These are phyloP conservation scores for Ormyrus nitidulus DNA, from an alignment of 2,888 invertebrate genomes.

Conservation along the genomic window DNA sequence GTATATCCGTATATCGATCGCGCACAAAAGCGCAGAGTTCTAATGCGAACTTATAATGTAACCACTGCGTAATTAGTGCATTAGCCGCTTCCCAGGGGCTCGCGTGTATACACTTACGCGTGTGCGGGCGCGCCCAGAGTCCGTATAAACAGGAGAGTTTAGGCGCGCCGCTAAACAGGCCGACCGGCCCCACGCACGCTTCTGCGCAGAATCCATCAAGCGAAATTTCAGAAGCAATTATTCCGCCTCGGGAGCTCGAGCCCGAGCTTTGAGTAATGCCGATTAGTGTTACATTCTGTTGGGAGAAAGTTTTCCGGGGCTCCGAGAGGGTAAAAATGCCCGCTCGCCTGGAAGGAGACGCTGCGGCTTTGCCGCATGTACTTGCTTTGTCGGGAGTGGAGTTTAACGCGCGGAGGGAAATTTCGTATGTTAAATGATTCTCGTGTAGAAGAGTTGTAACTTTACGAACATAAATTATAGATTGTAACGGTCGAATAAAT, in stretches of 20 bases:
- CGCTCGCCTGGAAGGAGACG: too few species aligned
- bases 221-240: conserved; percentile 42
- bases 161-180: conserved; percentile 3
- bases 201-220: conserved; percentile 20
- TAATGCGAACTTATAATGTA: conserved; percentile 37
- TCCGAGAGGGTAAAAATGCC: too few species aligned
- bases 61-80: conserved; percentile 42
- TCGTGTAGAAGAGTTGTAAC: too few species aligned
- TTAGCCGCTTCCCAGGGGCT: conserved; percentile 24
- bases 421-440: too few species aligned
- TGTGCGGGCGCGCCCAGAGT: not conserved
- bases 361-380: too few species aligned
- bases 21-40: not conserved
- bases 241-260: conserved; percentile 12
- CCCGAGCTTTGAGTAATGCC: conserved; percentile 6
- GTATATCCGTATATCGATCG: too few species aligned
- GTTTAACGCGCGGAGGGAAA: too few species aligned
- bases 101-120: not conserved
- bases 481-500: too few species aligned
- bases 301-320: too few species aligned
- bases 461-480: too few species aligned
- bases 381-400: too few species aligned
- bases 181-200: not conserved
- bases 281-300: not conserved
- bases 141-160: conserved; percentile 32